Evolutionary conservation across 2,113 vertebrate genomes (phyloP), one percentile per base, ranked within the genome.

Genomic region (Lepidothrix coronata): DNA sequence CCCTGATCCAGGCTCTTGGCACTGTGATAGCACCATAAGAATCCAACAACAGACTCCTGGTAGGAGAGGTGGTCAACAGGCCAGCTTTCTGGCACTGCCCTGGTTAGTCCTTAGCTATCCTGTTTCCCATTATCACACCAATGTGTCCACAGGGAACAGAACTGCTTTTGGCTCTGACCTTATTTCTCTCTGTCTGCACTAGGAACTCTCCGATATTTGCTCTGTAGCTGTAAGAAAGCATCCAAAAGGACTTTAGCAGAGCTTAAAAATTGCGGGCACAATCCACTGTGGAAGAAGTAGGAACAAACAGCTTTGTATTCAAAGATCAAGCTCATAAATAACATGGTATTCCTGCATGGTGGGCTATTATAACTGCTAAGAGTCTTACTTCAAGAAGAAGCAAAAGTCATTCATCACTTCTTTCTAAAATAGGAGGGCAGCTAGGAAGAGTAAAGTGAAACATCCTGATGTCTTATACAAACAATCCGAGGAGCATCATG

Each of bases 11-110:
- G 54, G 66, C 43, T 91, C 58, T 63, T 70, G 85, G 55, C 21
- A 2, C 31, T 0, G 0, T 73, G 41, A 61, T 33, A 11, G 61
- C 80, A 43, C 35, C 5, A 2, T 23, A 43, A 75, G 22, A 71
- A 76, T 44, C 48, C 33, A 88, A 7, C 9, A 39, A 18, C n/a
- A 86, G 76, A 35, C 6, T 30, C 55, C 37, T 70, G 58, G n/a
- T 31, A 67, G 58, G 35, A 86, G 49, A 12, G 1, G 19, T 54
- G 35, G 28, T 19, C 66, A 61, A 5, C 52, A 75, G 43, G 20
- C 20, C 73, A 72, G 30, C 62, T 71, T 91, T 68, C 80, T 65
- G 49, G 75, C 63, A 80, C 33, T 55, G 55, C 24, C 15, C 21
- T 16, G 49, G 9, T 68, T 61, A 62, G 22, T 72, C 89, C 51